Conservation (phyloP, 2,797 vertebrate species). For the Sebastes taczanowskii region DNA sequence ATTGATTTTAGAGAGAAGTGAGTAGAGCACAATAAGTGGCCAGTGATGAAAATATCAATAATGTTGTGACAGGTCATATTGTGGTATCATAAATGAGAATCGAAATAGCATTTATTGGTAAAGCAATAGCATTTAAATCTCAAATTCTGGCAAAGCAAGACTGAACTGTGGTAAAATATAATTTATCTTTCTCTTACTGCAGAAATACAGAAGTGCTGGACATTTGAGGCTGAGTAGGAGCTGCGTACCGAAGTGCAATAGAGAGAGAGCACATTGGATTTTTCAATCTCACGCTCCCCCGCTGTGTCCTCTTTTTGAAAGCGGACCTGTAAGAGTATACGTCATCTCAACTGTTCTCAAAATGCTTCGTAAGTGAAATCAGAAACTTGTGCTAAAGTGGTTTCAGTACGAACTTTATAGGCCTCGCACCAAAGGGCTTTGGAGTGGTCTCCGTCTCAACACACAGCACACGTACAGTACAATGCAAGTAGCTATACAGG, state of each 20-base stretch:
- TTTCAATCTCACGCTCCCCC: constrained; percentile 5
- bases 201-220: neutral
- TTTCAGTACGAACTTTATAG: constrained; percentile 22
- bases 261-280: neutral
- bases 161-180: neutral
- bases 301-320: constrained; percentile 23
- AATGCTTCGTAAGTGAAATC: constrained; percentile 14
- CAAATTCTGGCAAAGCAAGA: neutral
- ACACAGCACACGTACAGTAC: constrained; percentile 21
- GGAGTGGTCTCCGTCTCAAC: constrained; percentile 40
- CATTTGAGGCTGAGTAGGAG: constrained; percentile 1
- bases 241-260: neutral
- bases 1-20: neutral
- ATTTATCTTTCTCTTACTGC: neutral
- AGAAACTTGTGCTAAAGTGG: constrained; percentile 5
- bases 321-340: constrained; percentile 17
- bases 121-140: neutral
- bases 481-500: constrained; percentile 38
- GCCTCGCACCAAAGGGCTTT: constrained; percentile 49
- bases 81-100: neutral
- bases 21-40: neutral
- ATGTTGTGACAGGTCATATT: neutral
- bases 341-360: constrained; percentile 16
- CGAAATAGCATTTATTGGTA: neutral
- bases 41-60: neutral